Conservation (phyloP, 2,888 invertebrate genomes). For the Epicampocera succincta region DNA sequence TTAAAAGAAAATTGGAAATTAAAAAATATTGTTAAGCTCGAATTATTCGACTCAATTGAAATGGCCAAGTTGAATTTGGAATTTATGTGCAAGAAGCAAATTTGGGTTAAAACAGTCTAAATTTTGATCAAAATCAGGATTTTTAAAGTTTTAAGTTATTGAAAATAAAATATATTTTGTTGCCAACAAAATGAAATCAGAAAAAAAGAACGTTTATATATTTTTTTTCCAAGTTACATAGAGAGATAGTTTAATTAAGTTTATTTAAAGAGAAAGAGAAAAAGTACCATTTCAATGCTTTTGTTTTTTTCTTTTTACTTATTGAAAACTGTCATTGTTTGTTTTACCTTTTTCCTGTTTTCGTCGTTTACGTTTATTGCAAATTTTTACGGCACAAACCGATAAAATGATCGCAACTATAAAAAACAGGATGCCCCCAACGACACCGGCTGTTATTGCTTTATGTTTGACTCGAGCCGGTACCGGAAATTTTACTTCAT, state of each 20-base stretch:
- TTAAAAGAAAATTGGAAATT: constrained; percentile 3
- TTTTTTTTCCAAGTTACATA: not conserved
- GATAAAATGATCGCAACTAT: constrained; percentile 98
- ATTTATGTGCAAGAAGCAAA: constrained; percentile 14
- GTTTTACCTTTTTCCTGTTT: constrained; percentile 97
- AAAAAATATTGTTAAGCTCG: constrained; percentile 2
- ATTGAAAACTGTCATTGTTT: constrained; percentile 72
- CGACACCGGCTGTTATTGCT: constrained; percentile 97
- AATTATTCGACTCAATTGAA: constrained; percentile 53
- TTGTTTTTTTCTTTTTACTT: constrained; percentile 58
- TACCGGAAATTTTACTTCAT: constrained; percentile 93
- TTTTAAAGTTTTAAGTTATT: not conserved
- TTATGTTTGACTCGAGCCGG: constrained; percentile 96
- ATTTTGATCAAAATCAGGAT: constrained; percentile 3
- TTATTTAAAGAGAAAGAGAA: constrained; percentile 20
- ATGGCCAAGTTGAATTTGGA: constrained; percentile 43
- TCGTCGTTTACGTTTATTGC: constrained; percentile 97
- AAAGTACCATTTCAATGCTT: constrained; percentile 72
- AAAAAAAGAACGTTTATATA: not conserved
- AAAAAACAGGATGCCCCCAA: constrained; percentile 98
- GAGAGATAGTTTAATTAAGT: constrained; percentile 6
- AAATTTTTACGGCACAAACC: constrained; percentile 98
- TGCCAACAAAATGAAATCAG: constrained; percentile 15
- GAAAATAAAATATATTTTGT: not conserved
- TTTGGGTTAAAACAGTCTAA: constrained; percentile 1